Base-by-base conservation (phyloP, 2,113 vertebrate genomes). In the Eclectus roratus region DNA sequence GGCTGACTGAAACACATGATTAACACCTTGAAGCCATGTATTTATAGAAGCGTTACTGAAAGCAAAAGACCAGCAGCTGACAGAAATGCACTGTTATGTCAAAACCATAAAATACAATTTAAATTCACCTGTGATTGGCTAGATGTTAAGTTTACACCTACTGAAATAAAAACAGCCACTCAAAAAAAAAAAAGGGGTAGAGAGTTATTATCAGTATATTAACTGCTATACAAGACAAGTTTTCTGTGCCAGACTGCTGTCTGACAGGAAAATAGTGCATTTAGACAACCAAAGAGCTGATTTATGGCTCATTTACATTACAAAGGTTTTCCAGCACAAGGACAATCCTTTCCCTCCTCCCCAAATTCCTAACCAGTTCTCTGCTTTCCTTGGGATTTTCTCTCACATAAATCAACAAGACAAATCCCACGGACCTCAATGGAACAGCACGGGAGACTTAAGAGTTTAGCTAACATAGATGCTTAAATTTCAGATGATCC, bases 301-400 rank as follows among this genome's bases (percentile, higher is more conserved):
- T 85, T 90, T 93, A 90, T 66, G 37, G 76, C 46, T 91, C 68
- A 73, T 85, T 74, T 70, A 77, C 68, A 73, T 85, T 66, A 88
- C 79, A 92, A 88, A 91, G 37, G 35, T 70, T 88, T 89, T 80
- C 44, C 66, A 88, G n/a, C 11, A 27, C 6, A 80, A 72, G 24
- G 46, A 69, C 68, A 88, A 83, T 80, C 58, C 89, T 66, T n/a
- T 61, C 52, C 28, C 44, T 93, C 37, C 88, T 46, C 60, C n/a
- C 49, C 31, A 53, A 66, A 83, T 70, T 90, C 71, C 71, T 69
- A 80, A 85, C 10, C 15, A 76, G 71, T 79, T 70, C 53, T 80
- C 49, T 33, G 41, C 58, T 85, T 37, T 85, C 58, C 53, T 56
- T 27, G 58, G 53, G 58, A 80, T 83, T 41, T 68, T 89, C 58